A percentile compares a stretch with the other conserved stretches of the same genome.
These are phyloP conservation scores for Anguilla obscura DNA, from an alignment of 2,797 vertebrate species.

Conservation along the genomic window DNA sequence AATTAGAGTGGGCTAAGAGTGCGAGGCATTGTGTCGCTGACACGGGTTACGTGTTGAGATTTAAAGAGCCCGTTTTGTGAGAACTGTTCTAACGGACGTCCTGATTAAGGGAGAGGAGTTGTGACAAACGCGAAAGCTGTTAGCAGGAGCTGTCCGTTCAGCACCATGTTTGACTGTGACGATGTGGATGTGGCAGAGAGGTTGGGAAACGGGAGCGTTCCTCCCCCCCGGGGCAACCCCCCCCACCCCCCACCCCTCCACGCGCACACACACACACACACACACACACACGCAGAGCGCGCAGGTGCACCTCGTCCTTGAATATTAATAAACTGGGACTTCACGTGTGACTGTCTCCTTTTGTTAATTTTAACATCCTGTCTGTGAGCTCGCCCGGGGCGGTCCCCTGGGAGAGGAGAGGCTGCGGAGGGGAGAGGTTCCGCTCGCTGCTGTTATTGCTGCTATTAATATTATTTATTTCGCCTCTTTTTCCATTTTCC, in stretches of 20 bases:
- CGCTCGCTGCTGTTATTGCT: not conserved
- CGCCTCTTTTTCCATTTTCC: not conserved
- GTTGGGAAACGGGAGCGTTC: not conserved
- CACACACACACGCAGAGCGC: not conserved
- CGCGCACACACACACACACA: no score
- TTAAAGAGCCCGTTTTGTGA: not conserved
- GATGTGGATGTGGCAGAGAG: not conserved
- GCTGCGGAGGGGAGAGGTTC: not conserved
- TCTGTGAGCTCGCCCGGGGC: not conserved
- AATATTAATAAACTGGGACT: constrained; percentile 6
- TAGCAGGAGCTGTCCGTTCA: constrained; percentile 34
- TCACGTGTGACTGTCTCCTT: not conserved
- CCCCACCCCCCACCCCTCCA: not conserved
- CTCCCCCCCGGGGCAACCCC: not conserved
- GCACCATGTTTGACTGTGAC: not conserved
- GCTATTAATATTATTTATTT: constrained; percentile 15
- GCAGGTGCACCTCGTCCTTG: constrained; percentile 5
- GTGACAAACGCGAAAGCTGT: constrained; percentile 26
- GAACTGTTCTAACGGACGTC: not conserved
- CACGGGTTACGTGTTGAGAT: not conserved
- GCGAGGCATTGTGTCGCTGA: not conserved
- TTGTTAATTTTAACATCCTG: not conserved
- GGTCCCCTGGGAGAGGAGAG: not conserved
- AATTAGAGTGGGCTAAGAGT: not conserved
- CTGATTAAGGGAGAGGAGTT: not conserved